phyloP scores from a whole-genome alignment of 1,140 invertebrate genomes.

The Heliconius congener region DNA sequence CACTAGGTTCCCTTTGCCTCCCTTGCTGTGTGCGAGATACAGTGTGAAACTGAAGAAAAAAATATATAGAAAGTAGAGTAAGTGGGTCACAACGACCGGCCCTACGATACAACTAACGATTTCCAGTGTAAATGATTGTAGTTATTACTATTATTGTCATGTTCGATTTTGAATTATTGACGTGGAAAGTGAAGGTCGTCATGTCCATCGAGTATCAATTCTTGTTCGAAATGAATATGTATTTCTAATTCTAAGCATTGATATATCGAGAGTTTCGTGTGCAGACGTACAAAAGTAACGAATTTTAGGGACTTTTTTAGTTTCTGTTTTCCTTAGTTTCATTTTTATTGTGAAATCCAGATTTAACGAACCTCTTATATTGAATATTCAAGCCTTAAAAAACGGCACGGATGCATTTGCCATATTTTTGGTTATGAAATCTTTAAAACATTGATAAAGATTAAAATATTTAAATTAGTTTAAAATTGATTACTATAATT shows the following conservation, averaged over 20 bases:
- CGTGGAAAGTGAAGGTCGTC: constrained; percentile 30
- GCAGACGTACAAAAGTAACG: background rate
- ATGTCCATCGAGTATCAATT: background rate
- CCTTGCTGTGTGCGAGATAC: too few species aligned
- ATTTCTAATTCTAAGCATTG: background rate
- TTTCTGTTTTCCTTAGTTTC: too few species aligned
- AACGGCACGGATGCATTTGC: too few species aligned
- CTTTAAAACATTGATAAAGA: too few species aligned
- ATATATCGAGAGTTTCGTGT: background rate
- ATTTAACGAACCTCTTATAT: too few species aligned
- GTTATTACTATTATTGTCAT: constrained; percentile 7
- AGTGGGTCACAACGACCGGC: constrained; percentile 29
- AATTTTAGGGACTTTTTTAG: background rate
- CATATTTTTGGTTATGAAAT: too few species aligned
- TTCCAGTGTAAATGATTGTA: constrained; percentile 16
- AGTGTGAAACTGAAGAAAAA: too few species aligned
- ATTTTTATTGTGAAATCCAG: too few species aligned
- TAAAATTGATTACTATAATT: too few species aligned
- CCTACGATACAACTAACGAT: constrained; percentile 20
- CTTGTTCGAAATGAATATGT: background rate
- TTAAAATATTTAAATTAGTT: too few species aligned
- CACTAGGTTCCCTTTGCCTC: too few species aligned
- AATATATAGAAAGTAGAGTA: background rate
- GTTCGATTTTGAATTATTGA: constrained; percentile 22
- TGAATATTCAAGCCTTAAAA: too few species aligned